Percentiles rank a stretch among this genome's conserved stretches.
Conservation (phyloP, 2,113 vertebrate genomes). For the Hystrix brachyura region DNA sequence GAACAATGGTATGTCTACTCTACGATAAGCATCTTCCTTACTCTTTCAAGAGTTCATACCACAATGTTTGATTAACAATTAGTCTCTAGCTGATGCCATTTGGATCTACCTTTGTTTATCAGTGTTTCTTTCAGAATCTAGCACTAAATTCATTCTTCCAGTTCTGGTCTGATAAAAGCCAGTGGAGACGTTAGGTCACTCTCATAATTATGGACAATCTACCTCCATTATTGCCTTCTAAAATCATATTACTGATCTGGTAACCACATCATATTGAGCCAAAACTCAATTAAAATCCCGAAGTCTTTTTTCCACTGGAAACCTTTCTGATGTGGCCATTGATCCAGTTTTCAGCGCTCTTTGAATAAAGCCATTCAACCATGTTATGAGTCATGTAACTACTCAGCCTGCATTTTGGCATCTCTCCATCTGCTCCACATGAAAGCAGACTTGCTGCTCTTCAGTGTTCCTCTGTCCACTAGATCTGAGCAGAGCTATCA, state of each 20-base stretch:
- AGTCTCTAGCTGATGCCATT: background rate
- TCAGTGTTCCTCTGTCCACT: background rate
- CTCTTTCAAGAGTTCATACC: background rate
- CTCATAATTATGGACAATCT: background rate
- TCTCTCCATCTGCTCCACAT: background rate
- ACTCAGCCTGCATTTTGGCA: background rate
- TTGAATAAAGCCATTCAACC: background rate
- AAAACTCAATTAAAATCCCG: conserved; percentile 66
- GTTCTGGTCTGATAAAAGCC: background rate
- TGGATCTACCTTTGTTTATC: background rate
- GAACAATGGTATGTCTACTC: background rate
- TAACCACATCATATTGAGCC: background rate
- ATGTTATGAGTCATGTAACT: background rate
- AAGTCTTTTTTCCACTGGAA: conserved; percentile 41
- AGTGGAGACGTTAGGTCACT: background rate
- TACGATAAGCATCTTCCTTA: background rate
- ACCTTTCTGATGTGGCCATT: background rate
- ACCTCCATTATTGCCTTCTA: conserved; percentile 10
- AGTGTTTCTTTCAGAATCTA: background rate
- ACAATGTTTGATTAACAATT: background rate
- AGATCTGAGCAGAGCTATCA: background rate
- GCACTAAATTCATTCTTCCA: background rate
- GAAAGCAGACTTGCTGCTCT: background rate
- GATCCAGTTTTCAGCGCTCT: conserved; percentile 27
- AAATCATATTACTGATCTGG: conserved; percentile 50